A percentile compares a stretch with the other conserved stretches of the same genome.
Conservation (phyloP, 2,888 invertebrate species). For the Synanthedon myopaeformis region DNA sequence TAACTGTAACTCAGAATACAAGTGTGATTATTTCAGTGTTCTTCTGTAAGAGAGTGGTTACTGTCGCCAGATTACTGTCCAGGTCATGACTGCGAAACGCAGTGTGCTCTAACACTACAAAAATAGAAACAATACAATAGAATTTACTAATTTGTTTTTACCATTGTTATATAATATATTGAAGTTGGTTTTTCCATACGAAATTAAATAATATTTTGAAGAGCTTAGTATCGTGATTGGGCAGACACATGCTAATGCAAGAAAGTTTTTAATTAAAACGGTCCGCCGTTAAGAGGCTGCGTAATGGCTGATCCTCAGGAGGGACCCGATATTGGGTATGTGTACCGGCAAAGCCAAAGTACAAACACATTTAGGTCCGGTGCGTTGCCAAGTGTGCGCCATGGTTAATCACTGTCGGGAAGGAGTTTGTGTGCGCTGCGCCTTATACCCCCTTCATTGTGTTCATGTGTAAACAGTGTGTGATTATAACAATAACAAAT, state of each 20-base stretch:
- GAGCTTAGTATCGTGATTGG: constrained; percentile 56
- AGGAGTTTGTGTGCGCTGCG: constrained; percentile 41
- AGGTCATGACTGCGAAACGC: too few species aligned
- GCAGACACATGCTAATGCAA: constrained; percentile 65
- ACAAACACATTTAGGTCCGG: constrained; percentile 70
- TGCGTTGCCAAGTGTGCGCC: constrained; percentile 43
- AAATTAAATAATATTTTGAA: constrained; percentile 63
- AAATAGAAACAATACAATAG: too few species aligned
- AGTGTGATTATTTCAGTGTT: too few species aligned
- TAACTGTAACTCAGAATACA: too few species aligned
- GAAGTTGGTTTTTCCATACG: constrained; percentile 12
- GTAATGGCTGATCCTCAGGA: constrained; percentile 64
- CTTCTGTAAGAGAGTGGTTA: too few species aligned
- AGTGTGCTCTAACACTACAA: too few species aligned
- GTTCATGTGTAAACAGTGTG: neutral
- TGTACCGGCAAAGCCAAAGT: constrained; percentile 55
- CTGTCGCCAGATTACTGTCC: too few species aligned
- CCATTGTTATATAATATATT: neutral
- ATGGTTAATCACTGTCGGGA: constrained; percentile 56
- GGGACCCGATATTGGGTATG: constrained; percentile 60
- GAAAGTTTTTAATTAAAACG: constrained; percentile 70
- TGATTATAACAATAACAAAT: neutral
- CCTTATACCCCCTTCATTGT: constrained; percentile 43
- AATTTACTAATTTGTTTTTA: too few species aligned
- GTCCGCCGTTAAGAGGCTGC: constrained; percentile 65